Evolutionary conservation across 2,888 invertebrate species (phyloP).

Genomic region (Drosophila maculinotata): DNA sequence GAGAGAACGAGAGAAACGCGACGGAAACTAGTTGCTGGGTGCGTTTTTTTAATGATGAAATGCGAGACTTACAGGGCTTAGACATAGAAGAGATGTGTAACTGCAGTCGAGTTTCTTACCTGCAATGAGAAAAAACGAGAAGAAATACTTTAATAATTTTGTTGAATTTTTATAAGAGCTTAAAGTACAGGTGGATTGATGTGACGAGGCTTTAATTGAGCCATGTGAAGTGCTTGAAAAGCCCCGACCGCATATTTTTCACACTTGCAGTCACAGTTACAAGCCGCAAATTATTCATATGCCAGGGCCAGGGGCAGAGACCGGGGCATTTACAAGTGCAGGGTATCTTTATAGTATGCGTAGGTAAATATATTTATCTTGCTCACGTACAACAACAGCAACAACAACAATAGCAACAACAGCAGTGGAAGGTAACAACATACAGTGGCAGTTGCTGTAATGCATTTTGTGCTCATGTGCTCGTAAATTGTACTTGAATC

Average conservation of each 20-base stretch:
- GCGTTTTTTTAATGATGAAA: slow-evolving; percentile 31
- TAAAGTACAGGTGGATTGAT: slow-evolving; percentile 19
- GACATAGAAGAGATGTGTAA: background rate
- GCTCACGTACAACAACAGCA: slow-evolving; percentile 25
- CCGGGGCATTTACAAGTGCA: background rate
- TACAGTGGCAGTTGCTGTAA: slow-evolving; percentile 53
- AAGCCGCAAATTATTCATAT: slow-evolving; percentile 32
- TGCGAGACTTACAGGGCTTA: slow-evolving; percentile 38
- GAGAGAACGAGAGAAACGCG: slow-evolving; percentile 7
- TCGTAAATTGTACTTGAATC: slow-evolving; percentile 52
- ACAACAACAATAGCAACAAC: slow-evolving; percentile 6
- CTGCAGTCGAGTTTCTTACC: slow-evolving; percentile 47
- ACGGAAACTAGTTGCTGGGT: slow-evolving; percentile 45
- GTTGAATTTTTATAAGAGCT: slow-evolving; percentile 7
- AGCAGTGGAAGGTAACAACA: slow-evolving; percentile 10
- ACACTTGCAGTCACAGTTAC: slow-evolving; percentile 5
- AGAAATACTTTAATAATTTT: slow-evolving; percentile 18
- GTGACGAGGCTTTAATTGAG: slow-evolving; percentile 30
- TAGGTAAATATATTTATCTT: slow-evolving; percentile 29
- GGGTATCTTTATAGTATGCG: slow-evolving; percentile 20
- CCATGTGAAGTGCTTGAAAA: slow-evolving; percentile 28
- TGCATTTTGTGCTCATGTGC: slow-evolving; percentile 45
- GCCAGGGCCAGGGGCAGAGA: slow-evolving; percentile 13
- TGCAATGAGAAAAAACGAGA: slow-evolving; percentile 31
- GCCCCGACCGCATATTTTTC: slow-evolving; percentile 29